phyloP scores from a whole-genome alignment of 92 coral and sea anemone species.

The Palythoa grandiflora region DNA sequence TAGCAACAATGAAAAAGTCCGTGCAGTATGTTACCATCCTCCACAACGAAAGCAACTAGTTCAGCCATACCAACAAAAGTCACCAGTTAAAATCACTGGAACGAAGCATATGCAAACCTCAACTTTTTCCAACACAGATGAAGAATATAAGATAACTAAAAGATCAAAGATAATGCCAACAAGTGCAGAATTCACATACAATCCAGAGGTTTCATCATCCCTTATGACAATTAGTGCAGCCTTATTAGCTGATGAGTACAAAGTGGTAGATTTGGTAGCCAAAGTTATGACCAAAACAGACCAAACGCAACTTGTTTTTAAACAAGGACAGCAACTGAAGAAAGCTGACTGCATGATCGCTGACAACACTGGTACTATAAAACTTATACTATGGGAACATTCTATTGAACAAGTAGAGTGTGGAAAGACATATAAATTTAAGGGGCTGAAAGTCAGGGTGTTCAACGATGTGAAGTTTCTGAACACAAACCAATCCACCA shows the following conservation, averaged over 20 bases:
- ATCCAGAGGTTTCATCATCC: constrained; percentile 42
- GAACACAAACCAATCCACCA: not conserved
- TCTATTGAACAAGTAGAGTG: too few relatives aligned
- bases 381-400: not conserved
- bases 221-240: constrained; percentile 54
- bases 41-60: constrained; percentile 8
- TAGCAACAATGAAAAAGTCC: constrained; percentile 17
- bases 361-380: constrained; percentile 27
- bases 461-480: not conserved
- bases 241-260: constrained; percentile 57
- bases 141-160: constrained; percentile 49
- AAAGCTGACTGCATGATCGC: constrained; percentile 45
- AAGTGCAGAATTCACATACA: constrained; percentile 50
- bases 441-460: not conserved
- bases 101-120: constrained; percentile 33
- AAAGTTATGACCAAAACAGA: constrained; percentile 62
- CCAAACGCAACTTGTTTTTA: constrained; percentile 51
- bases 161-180: constrained; percentile 57
- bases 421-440: not conserved
- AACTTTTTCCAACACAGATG: constrained; percentile 47
- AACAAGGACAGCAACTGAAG: constrained; percentile 11
- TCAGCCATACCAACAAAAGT: constrained; percentile 48
- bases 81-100: constrained; percentile 50
- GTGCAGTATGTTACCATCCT: constrained; percentile 44
- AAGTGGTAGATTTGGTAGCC: constrained; percentile 55